Evolutionary conservation across 2,888 invertebrate genomes (phyloP).

Genomic region (Bugula neritina): DNA sequence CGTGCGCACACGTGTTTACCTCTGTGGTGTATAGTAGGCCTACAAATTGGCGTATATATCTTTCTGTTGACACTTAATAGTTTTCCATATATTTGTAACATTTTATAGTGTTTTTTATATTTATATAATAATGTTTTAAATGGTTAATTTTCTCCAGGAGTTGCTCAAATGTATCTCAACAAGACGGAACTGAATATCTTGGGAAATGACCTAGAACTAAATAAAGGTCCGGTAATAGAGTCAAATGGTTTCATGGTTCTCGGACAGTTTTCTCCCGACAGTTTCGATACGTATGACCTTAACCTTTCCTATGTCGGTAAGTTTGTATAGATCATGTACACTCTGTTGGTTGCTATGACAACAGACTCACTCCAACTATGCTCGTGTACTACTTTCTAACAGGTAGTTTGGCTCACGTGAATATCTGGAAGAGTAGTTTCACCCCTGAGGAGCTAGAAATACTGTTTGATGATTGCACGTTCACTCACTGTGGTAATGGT

Average conservation of each 20-base stretch:
- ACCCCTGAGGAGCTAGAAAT: conserved; percentile 33
- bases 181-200: too few species aligned
- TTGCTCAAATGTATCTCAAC: not conserved
- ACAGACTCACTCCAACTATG: too few species aligned
- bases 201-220: too few species aligned
- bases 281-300: conserved; percentile 10
- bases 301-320: not conserved
- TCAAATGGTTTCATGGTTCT: conserved; percentile 28
- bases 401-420: conserved; percentile 49
- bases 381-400: conserved; percentile 34
- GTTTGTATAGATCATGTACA: not conserved
- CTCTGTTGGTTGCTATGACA: too few species aligned
- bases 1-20: too few species aligned
- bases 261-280: conserved; percentile 30
- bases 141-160: not conserved
- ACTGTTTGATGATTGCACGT: conserved; percentile 42
- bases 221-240: not conserved
- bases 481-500: conserved; percentile 50
- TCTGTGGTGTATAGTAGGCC: too few species aligned
- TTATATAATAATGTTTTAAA: not conserved
- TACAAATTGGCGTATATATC: too few species aligned
- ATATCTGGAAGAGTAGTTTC: conserved; percentile 49
- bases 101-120: not conserved
- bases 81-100: too few species aligned
- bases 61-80: too few species aligned